These are phyloP conservation scores for Limanda limanda DNA, from an alignment of 2,113 vertebrate species.

Conservation along the genomic window DNA sequence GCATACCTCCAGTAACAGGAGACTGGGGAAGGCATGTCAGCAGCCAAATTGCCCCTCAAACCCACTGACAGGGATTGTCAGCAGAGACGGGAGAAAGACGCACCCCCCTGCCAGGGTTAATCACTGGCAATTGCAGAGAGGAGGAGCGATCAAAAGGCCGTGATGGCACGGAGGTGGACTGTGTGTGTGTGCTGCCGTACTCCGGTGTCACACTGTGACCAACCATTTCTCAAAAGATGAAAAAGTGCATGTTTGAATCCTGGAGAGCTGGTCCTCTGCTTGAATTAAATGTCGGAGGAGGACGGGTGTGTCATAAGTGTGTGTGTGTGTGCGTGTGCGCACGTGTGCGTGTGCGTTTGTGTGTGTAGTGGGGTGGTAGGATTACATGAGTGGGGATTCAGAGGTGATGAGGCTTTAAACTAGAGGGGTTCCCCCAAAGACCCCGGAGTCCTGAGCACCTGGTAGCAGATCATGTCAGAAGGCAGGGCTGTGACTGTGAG, in stretches of 20 bases:
- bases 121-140: constrained; percentile 77
- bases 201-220: constrained; percentile 44
- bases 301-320: constrained; percentile 3
- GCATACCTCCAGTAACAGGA: constrained; percentile 77
- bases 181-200: constrained; percentile 58
- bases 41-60: constrained; percentile 80
- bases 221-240: constrained; percentile 38
- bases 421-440: constrained; percentile 47
- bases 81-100: constrained; percentile 66
- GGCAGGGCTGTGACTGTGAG: constrained; percentile 45
- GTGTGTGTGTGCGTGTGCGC: constrained; percentile 18
- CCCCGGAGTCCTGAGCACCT: constrained; percentile 53
- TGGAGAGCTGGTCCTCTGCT: not conserved
- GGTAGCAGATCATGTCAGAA: constrained; percentile 67
- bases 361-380: constrained; percentile 30
- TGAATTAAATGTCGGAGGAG: constrained; percentile 28
- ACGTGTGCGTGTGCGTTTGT: constrained; percentile 9
- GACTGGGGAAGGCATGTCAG: constrained; percentile 75
- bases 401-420: constrained; percentile 73
- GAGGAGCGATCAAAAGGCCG: constrained; percentile 76
- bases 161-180: constrained; percentile 51
- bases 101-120: constrained; percentile 76
- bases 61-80: constrained; percentile 80
- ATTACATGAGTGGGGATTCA: constrained; percentile 54
- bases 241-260: constrained; percentile 19